Base-by-base conservation (phyloP, 2,888 invertebrate species). In the Lepidochrysops patricia region DNA sequence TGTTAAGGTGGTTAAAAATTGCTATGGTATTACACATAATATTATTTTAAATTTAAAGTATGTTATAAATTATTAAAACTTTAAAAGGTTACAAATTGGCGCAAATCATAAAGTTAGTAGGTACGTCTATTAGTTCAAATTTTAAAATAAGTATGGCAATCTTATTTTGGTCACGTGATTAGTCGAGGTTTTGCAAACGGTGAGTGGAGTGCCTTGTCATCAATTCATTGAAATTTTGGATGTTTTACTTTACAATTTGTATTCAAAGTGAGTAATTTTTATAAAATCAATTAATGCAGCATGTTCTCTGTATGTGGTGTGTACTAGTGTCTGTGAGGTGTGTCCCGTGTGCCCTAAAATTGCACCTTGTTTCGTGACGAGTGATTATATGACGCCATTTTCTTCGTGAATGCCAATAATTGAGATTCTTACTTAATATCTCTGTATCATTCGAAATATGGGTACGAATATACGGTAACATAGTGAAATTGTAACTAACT, bases 141-240 rank as follows among this genome's bases (percentile, higher is more conserved):
- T 29, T 57, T 50, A 13, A 26, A 37, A 56, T 35, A 49, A 29
- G 34, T 50, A 57, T 68, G 71, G 72, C 66, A 73, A 69, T 68
- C 69, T 64, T 54, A 23, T 23, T 60, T 54, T 63, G 66, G 71
- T 76, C 76, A 77, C 77, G 76, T 76, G 77, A 77, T 70, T 67
- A 66, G 75, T 75, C 75, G 72, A 82, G 84, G 89, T 88, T 89
- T 89, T 86, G 89, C 88, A 88, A 87, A 87, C 87, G 88, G 89
- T 87, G 89, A 85, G 89, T 89, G 88, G 85, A 89, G 90, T 90
- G 89, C 89, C 89, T 89, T 90, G 89, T 90, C 89, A 90, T 90
- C 89, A 89, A 83, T 84, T 77, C 74, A 78, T 80, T 81, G 75
- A 88, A 80, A 84, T 89, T 89, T 89, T 89, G 88, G 89, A 89